phyloP scores from a whole-genome alignment of 2,888 invertebrate species.

The Drosophila tanythrix region DNA sequence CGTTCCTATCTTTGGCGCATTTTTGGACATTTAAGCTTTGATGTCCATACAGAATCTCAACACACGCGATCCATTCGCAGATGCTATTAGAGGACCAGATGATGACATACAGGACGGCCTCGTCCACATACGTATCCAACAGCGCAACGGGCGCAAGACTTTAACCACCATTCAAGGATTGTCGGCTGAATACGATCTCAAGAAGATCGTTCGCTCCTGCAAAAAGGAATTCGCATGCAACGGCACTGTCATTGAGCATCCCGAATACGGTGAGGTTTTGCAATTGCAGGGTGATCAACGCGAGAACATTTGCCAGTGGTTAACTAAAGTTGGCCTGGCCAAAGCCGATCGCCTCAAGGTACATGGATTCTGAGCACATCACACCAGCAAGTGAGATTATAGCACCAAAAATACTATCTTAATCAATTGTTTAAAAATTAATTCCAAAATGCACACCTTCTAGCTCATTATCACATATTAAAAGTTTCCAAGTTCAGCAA shows the following conservation, averaged over 20 bases:
- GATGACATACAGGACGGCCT: slow-evolving; percentile 99
- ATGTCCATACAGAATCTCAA: slow-evolving; percentile 99
- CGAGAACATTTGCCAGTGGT: slow-evolving; percentile 99
- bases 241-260: slow-evolving; percentile 99
- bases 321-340: slow-evolving; percentile 98
- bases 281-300: slow-evolving; percentile 99
- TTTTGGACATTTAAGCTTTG: slow-evolving; percentile 72
- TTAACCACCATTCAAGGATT: slow-evolving; percentile 99
- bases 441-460: slow-evolving; percentile 30
- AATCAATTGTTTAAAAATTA: slow-evolving; percentile 5
- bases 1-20: not conserved
- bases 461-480: slow-evolving; percentile 25
- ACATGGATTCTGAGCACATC: slow-evolving; percentile 91
- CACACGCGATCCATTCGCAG: slow-evolving; percentile 99
- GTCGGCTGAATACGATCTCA: slow-evolving; percentile 98
- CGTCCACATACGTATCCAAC: slow-evolving; percentile 99
- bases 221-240: slow-evolving; percentile 99
- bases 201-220: slow-evolving; percentile 99
- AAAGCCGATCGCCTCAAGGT: slow-evolving; percentile 99
- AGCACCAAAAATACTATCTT: not conserved
- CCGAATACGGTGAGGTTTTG: slow-evolving; percentile 99
- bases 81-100: slow-evolving; percentile 98
- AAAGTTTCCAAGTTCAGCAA: slow-evolving; percentile 41
- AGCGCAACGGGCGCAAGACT: slow-evolving; percentile 99
- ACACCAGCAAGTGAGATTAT: not conserved